phyloP scores from a whole-genome alignment of 1,140 invertebrate species.

The Drosophila parabipectinata region DNA sequence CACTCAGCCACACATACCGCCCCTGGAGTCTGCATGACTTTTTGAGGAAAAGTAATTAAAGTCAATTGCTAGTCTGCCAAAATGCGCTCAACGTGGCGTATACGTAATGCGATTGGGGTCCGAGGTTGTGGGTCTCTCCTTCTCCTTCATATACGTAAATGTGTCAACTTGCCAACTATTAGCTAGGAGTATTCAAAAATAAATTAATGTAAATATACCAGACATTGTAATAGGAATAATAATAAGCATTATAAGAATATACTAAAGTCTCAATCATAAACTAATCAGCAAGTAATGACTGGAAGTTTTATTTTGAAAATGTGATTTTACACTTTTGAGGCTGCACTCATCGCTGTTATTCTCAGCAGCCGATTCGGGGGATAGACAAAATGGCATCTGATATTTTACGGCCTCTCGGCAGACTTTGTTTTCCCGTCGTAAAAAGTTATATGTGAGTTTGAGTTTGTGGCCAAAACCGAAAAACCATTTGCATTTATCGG shows the following conservation, averaged over 20 bases:
- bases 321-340: conserved; percentile 29
- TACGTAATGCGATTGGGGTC: conserved; percentile 63
- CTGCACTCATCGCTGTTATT: conserved; percentile 7
- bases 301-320: conserved; percentile 25
- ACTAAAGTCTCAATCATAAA: no score
- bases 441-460: conserved; percentile 41
- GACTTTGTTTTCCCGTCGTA: conserved; percentile 53
- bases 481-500: conserved; percentile 43
- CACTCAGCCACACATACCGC: conserved; percentile 14
- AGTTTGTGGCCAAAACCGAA: conserved; percentile 25
- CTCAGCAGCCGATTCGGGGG: conserved; percentile 11
- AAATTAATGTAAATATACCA: no score
- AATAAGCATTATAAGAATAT: not conserved
- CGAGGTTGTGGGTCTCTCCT: conserved; percentile 1
- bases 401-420: conserved; percentile 41
- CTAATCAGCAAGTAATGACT: conserved; percentile 1
- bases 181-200: conserved; percentile 7
- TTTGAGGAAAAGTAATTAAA: conserved; percentile 72
- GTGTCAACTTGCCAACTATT: conserved; percentile 34
- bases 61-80: conserved; percentile 77
- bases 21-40: conserved; percentile 50
- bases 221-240: no score
- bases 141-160: not conserved
- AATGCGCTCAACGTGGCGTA: conserved; percentile 67
- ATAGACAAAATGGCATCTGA: conserved; percentile 16